Conservation (phyloP, 2,888 invertebrate species). For the Steinernema carpocapsae region DNA sequence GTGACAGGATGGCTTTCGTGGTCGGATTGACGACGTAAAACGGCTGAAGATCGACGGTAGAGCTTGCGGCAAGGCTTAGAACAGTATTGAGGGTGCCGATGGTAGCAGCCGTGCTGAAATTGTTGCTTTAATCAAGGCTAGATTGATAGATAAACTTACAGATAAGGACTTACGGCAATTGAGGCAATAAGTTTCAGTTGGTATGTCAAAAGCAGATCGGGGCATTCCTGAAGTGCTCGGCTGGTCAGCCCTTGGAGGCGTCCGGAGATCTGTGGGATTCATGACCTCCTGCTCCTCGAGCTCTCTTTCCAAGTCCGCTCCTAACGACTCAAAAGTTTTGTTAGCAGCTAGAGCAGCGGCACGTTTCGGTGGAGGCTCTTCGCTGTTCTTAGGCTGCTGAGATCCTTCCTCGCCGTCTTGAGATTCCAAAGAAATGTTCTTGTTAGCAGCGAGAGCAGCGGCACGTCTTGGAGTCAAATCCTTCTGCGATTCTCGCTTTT, state of each 20-base stretch:
- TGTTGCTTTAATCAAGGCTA: too few species aligned
- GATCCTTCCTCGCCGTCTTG: not conserved
- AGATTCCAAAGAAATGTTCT: slow-evolving; percentile 18
- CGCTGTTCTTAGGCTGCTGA: not conserved
- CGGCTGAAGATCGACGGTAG: not conserved
- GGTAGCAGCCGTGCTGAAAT: not conserved
- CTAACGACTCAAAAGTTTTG: not conserved
- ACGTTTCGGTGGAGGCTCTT: not conserved
- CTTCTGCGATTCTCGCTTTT: not conserved
- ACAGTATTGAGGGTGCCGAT: slow-evolving; percentile 3
- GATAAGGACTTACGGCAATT: not conserved
- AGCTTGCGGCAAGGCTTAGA: slow-evolving; percentile 5
- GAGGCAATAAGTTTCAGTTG: slow-evolving; percentile 3
- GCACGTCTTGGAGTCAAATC: not conserved
- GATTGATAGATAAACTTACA: not conserved
- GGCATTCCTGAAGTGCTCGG: not conserved
- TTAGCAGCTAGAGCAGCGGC: not conserved
- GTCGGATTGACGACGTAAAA: not conserved
- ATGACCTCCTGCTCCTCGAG: not conserved
- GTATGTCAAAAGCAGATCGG: slow-evolving; percentile 17
- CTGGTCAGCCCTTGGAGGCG: not conserved
- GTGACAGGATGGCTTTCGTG: not conserved
- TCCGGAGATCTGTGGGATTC: not conserved
- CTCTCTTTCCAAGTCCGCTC: not conserved
- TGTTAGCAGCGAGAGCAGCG: slow-evolving; percentile 2